Evolutionary conservation across 1,140 invertebrate species (phyloP), one percentile per base, ranked within the genome.

Genomic region (Drosophila pallidifrons): DNA sequence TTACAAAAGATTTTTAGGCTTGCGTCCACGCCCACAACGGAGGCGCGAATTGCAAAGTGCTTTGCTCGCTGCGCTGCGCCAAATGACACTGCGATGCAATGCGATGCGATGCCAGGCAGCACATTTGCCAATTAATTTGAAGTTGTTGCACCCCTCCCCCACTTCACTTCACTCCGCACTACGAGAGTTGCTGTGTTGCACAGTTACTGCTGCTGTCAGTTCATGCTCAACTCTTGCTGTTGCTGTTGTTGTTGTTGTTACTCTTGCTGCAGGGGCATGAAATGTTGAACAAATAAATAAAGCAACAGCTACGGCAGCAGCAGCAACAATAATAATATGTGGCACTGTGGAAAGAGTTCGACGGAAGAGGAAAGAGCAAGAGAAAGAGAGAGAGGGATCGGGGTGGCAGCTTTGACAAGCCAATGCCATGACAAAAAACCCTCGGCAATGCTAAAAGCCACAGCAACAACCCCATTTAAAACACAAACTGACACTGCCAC

Each of bases 71-170:
- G 20, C 3, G 20, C 20, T 25, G 20, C 20, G 63, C 63, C 82
- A 76, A 87, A 86, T 87, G 82, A 79, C 73, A 82, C 64, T 67
- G 79, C 58, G 69, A 57, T 63, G 79, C 58, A 66, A 57, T 63
- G 11, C 20, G 38, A 7, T 38, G 35, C 35, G 35, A 38, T 38
- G 35, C 8, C 64, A 79, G 75, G 65, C 73, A 63, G 73, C 81
- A 47, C 68, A 68, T 68, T 74, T 75, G 66, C 82, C 86, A 86
- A 88, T 86, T 85, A 82, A 85, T 87, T 79, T 65, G 78, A 75
- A 78, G 81, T 64, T 85, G 77, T 51, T 57, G 54, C n/a, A 8
- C 13, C 47, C 47, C 5, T 20, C 28, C 16, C 32, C 61, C 35
- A n/a, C 15, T 15, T 15, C 15, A 5, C 28, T 11, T 1, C 45